Percentiles rank a stretch among this genome's conserved stretches.
These are phyloP conservation scores for Sanderia malayensis DNA, from an alignment of 30 jellyfish, hydroid and myxozoan genomes.

Conservation along the genomic window DNA sequence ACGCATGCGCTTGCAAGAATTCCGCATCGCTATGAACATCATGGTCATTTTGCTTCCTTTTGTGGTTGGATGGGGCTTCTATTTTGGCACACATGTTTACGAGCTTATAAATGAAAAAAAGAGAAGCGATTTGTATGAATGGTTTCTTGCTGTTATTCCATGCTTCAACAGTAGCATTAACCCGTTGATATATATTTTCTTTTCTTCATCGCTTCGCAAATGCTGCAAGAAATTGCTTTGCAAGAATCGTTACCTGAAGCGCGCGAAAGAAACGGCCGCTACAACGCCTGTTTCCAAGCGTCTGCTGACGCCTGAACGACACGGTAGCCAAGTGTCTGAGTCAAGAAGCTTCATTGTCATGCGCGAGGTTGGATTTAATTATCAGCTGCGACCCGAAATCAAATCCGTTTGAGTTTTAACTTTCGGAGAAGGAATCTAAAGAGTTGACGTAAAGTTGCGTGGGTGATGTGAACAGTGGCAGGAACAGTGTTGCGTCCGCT, in stretches of 20 bases:
- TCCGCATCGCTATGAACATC: slow-evolving; percentile 44
- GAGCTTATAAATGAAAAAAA: slow-evolving; percentile 15
- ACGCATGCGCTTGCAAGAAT: slow-evolving; percentile 42
- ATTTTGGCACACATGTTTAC: slow-evolving; percentile 53
- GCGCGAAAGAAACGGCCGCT: slow-evolving; percentile 30
- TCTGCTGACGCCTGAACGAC: slow-evolving; percentile 22
- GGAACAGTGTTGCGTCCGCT: no score
- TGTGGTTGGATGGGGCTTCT: slow-evolving; percentile 71
- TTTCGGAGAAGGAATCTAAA: not conserved
- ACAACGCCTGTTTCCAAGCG: slow-evolving; percentile 42
- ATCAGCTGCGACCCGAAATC: not conserved
- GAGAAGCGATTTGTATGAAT: slow-evolving; percentile 38
- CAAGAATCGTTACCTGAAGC: slow-evolving; percentile 19
- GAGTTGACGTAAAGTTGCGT: not conserved
- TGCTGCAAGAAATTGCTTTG: slow-evolving; percentile 54
- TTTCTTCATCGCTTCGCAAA: slow-evolving; percentile 52
- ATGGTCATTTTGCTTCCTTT: slow-evolving; percentile 58
- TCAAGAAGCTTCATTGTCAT: not conserved
- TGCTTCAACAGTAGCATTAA: slow-evolving; percentile 65
- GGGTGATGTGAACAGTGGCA: not conserved
- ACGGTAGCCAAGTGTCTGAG: slow-evolving; percentile 5
- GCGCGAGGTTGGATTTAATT: not conserved
- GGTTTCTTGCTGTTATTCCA: slow-evolving; percentile 46
- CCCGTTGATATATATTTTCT: slow-evolving; percentile 48
- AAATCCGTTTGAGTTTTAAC: not conserved